Conservation (phyloP, 2,797 vertebrate genomes). For the Oreortyx pictus region DNA sequence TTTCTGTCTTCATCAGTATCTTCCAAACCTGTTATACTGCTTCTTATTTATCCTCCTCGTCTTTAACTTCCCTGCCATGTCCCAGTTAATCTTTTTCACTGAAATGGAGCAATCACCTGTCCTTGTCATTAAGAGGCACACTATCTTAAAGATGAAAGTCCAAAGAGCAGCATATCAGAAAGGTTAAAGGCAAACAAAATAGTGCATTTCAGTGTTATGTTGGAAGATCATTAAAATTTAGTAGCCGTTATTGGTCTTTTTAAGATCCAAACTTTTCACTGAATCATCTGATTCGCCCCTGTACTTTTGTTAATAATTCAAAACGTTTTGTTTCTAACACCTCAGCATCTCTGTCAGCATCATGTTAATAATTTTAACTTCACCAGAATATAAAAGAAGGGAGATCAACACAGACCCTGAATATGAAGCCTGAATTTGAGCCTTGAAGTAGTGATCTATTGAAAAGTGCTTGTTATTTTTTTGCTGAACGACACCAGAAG, state of each 20-base stretch:
- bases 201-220: conserved; percentile 67
- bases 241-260: conserved; percentile 62
- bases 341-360: conserved; percentile 53
- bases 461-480: background rate
- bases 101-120: conserved; percentile 57
- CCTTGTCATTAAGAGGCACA: conserved; percentile 50
- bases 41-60: background rate
- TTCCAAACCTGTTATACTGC: background rate
- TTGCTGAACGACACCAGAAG: background rate
- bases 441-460: background rate
- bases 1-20: background rate
- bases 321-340: conserved; percentile 65
- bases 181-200: conserved; percentile 76
- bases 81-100: conserved; percentile 19
- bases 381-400: conserved; percentile 32
- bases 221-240: conserved; percentile 78
- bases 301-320: conserved; percentile 75
- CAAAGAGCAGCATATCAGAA: conserved; percentile 60
- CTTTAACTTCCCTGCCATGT: background rate
- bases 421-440: conserved; percentile 3
- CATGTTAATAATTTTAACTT: conserved; percentile 53
- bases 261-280: conserved; percentile 31
- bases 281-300: conserved; percentile 70
- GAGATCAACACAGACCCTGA: background rate
- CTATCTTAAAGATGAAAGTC: conserved; percentile 61